A percentile compares a stretch with the other conserved stretches of the same genome.
These are phyloP conservation scores for Argyresthia goedartella DNA, from an alignment of 2,888 invertebrate genomes.

Conservation along the genomic window DNA sequence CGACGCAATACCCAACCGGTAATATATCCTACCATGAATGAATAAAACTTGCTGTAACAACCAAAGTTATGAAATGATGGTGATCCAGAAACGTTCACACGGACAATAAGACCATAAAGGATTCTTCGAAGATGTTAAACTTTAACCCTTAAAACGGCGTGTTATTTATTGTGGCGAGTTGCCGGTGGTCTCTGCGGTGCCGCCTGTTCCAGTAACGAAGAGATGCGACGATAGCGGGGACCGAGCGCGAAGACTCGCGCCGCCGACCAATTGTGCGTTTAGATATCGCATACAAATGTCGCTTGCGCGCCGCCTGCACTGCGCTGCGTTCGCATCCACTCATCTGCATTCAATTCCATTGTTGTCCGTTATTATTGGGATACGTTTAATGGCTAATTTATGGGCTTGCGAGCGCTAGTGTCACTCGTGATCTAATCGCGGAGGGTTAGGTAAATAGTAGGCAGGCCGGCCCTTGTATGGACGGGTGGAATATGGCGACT, in stretches of 20 bases:
- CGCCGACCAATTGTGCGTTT: slow-evolving; percentile 65
- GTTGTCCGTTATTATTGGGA: slow-evolving; percentile 61
- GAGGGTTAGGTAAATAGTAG: slow-evolving; percentile 17
- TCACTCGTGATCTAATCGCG: slow-evolving; percentile 33
- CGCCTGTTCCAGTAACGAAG: slow-evolving; percentile 45
- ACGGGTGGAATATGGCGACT: neutral
- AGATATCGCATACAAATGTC: slow-evolving; percentile 70
- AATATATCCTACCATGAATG: too few species aligned
- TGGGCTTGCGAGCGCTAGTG: slow-evolving; percentile 38
- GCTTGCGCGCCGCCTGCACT: slow-evolving; percentile 36
- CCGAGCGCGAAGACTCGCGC: slow-evolving; percentile 69
- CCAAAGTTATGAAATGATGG: too few species aligned
- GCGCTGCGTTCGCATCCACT: slow-evolving; percentile 21
- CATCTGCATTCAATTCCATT: slow-evolving; percentile 71
- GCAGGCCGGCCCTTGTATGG: slow-evolving; percentile 2
- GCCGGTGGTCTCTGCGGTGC: slow-evolving; percentile 5
- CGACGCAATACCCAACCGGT: too few species aligned
- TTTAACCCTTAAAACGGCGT: neutral
- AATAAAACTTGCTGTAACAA: too few species aligned
- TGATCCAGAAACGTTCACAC: too few species aligned
- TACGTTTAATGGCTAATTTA: slow-evolving; percentile 65
- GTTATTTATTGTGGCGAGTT: slow-evolving; percentile 1
- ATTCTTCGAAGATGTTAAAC: too few species aligned
- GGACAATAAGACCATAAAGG: too few species aligned
- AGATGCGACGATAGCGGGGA: slow-evolving; percentile 66